Conservation (phyloP, 1,140 invertebrate genomes). For the Polypedilum pembai region DNA sequence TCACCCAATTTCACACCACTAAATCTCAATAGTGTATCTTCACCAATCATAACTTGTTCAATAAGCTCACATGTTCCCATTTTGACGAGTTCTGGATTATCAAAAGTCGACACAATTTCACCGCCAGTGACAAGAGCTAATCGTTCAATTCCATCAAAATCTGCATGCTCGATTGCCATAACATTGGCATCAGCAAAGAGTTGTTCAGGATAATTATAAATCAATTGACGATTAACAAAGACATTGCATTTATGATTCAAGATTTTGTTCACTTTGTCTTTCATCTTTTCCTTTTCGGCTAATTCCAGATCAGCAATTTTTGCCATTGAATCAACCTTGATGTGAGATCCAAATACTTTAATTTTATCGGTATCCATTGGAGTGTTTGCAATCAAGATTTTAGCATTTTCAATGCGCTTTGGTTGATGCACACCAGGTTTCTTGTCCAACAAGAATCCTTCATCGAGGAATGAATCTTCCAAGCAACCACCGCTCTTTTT, state of each 20-base stretch:
- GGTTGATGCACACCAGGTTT: constrained; percentile 87
- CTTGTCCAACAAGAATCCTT: constrained; percentile 97
- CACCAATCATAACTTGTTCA: constrained; percentile 97
- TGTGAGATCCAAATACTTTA: constrained; percentile 98
- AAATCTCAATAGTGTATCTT: constrained; percentile 92
- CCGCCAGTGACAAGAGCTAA: constrained; percentile 94
- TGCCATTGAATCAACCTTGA: constrained; percentile 94
- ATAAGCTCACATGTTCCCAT: constrained; percentile 92
- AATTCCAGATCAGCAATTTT: constrained; percentile 97
- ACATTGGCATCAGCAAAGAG: constrained; percentile 96
- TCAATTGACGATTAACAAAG: constrained; percentile 98
- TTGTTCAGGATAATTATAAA: constrained; percentile 99
- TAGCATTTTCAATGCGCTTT: constrained; percentile 82
- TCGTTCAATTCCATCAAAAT: constrained; percentile 98
- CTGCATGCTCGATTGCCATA: constrained; percentile 99
- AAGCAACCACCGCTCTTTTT: constrained; percentile 91
- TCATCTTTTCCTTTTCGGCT: constrained; percentile 99
- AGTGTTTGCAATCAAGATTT: constrained; percentile 98
- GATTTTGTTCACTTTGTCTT: constrained; percentile 97
- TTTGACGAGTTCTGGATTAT: constrained; percentile 84
- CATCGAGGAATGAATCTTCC: constrained; percentile 93
- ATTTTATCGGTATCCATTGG: constrained; percentile 99
- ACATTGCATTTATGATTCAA: constrained; percentile 94
- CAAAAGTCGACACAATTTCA: constrained; percentile 98
- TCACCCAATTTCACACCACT: constrained; percentile 90